These are phyloP conservation scores for Xestia rhomboidea DNA, from an alignment of 2,888 invertebrate genomes.

Conservation along the genomic window DNA sequence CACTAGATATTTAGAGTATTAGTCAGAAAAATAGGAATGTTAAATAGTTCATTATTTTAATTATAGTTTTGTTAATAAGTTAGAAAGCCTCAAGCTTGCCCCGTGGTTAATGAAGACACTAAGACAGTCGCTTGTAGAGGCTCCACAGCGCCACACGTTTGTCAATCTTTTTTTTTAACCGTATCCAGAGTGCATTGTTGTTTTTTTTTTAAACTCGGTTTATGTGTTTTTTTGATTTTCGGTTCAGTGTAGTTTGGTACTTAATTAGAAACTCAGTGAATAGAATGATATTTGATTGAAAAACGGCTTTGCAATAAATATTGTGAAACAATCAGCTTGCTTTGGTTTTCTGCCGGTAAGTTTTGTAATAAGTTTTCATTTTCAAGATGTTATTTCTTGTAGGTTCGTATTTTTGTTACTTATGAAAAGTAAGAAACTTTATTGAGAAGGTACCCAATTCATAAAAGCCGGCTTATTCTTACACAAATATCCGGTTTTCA, in stretches of 20 bases:
- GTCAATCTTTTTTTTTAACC: conserved; percentile 18
- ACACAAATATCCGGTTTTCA: background rate
- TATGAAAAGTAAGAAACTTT: background rate
- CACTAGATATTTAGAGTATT: conserved; percentile 3
- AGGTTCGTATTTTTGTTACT: background rate
- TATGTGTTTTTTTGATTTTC: conserved; percentile 25
- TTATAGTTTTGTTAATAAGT: conserved; percentile 29
- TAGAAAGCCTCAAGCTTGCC: conserved; percentile 12
- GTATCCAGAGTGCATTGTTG: conserved; percentile 16
- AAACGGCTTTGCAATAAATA: conserved; percentile 22
- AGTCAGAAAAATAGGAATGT: conserved; percentile 20
- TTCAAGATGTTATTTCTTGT: background rate
- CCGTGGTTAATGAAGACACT: conserved; percentile 58
- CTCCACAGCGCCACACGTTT: conserved; percentile 57
- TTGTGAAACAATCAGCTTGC: conserved; percentile 39
- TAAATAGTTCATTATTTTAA: conserved; percentile 14
- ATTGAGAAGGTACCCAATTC: background rate
- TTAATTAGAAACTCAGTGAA: conserved; percentile 30
- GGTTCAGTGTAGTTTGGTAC: conserved; percentile 34
- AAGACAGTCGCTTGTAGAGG: conserved; percentile 62
- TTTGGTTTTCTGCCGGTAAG: conserved; percentile 50
- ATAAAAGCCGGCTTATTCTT: background rate
- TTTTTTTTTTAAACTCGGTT: conserved; percentile 31
- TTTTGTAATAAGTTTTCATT: conserved; percentile 26
- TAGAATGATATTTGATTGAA: conserved; percentile 1